Conservation (phyloP, 1,140 invertebrate genomes). For the Tetramorium parvispinum region DNA sequence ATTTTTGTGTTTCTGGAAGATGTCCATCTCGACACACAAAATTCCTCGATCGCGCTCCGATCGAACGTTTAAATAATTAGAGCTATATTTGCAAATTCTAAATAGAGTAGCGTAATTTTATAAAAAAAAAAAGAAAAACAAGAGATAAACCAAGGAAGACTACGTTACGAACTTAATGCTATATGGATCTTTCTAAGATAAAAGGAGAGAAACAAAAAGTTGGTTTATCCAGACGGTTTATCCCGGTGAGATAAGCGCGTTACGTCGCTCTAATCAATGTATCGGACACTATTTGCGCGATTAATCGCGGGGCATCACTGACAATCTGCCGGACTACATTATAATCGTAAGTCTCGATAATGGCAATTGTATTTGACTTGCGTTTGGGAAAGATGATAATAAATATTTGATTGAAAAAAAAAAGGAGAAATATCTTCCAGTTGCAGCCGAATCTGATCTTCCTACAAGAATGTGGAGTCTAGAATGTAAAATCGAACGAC, state of each 20-base stretch:
- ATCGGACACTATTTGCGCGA: constrained; percentile 14
- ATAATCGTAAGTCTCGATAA: constrained; percentile 38
- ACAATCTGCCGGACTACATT: constrained; percentile 48
- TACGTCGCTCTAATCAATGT: constrained; percentile 56
- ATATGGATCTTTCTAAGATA: constrained; percentile 22
- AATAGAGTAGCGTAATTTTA: constrained; percentile 63
- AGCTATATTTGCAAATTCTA: constrained; percentile 58
- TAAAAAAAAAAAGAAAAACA: constrained; percentile 11
- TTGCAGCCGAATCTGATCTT: background rate
- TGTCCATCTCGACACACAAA: constrained; percentile 25
- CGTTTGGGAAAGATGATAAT: constrained; percentile 38
- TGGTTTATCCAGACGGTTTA: constrained; percentile 5
- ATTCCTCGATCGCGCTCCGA: constrained; percentile 34
- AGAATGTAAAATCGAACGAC: background rate
- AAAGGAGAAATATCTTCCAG: background rate
- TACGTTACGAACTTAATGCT: constrained; percentile 39
- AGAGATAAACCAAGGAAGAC: constrained; percentile 38
- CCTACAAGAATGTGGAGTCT: background rate
- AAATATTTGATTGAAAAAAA: constrained; percentile 51
- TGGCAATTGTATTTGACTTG: constrained; percentile 39
- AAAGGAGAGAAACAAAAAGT: constrained; percentile 11
- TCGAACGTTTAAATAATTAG: constrained; percentile 48
- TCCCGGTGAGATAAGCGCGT: constrained; percentile 35
- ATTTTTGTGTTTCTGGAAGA: constrained; percentile 53
- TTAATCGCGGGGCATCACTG: constrained; percentile 26